Base-by-base conservation (phyloP, 2,113 vertebrate genomes). In the Dicentrarchus labrax region DNA sequence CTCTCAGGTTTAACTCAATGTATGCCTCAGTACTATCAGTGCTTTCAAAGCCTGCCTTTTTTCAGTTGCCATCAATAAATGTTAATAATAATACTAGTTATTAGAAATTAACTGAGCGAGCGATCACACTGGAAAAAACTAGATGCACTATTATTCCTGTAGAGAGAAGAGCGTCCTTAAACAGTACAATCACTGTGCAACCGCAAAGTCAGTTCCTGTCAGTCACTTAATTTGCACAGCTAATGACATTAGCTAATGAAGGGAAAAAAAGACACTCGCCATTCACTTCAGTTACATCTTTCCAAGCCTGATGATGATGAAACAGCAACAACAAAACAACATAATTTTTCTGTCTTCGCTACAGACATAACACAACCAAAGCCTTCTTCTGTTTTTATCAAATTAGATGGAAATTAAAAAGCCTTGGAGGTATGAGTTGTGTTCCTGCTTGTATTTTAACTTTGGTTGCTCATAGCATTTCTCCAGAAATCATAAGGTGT, bases 221-320 rank as follows among this genome's bases (percentile, higher is more conserved):
- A 80, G 50, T 88, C 54, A 71, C 68, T 79, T 77, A 22, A 54
- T 50, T 54, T 36, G 67, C 72, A 62, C 67, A 16, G 59, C 59
- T 84, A 71, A 82, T 75, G 48, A 59, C 50, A 78, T 85, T 54
- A 75, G 21, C 59, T 71, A 64, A 72, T 68, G 45, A 84, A 68
- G 17, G 11, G 1, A 10, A 21, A 16, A 24, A 17, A 64, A 78
- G 21, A 0, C 22, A 24, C 39, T 65, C 5, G 13, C 16, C 9
- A 45, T 54, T 22, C 50, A 72, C 72, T 66, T 78, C 30, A 13
- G 16, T 71, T 62, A 16, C 48, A 65, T 59, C 45, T 17, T 16
- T 66, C 51, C 10, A 6, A 30, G n/a, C 22, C 51, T 24, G 65
- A 38, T 60, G 57, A 57, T 47, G n/a, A 76, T 39, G 30, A 53